Evolutionary conservation across 2,888 invertebrate species (phyloP), one percentile per base, ranked within the genome.

Genomic region (Andrena flavipes): DNA sequence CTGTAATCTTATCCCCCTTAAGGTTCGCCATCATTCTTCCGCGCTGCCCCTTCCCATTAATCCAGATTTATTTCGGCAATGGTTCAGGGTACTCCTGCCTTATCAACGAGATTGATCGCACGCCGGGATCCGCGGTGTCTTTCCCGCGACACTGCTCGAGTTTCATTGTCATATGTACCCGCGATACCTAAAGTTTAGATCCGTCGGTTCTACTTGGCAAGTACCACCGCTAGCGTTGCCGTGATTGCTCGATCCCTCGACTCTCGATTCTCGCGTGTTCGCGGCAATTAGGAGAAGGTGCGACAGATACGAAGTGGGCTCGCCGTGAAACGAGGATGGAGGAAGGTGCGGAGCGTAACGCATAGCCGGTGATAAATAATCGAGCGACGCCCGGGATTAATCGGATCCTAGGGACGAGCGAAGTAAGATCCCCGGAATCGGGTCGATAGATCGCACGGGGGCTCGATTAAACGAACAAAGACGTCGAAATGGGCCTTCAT

Each of bases 331-430:
- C 78, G 71, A 51, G 78, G 29, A 67, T 20, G 60, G 54, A 56
- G 60, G 63, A 63, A 78, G 64, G 71, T 54, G 65, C 49, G 49
- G 60, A 80, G 75, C 60, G 69, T 64, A 73, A 87, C 73, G 64
- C 72, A 68, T 68, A 42, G 80, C 68, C 54, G 56, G 48, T 29
- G 59, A 67, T 86, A 86, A 86, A 82, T 86, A 80, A 87, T 69
- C 59, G 65, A 48, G 48, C 78, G 84, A 84, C 87, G 82, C 60
- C 49, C 62, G 33, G 84, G 74, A 87, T 87, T 87, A 86, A 84
- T 86, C 82, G 87, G 74, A 81, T 74, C 81, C 48, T 60, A 63
- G 74, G 13, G 69, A 79, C 42, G 69, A 59, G 35, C 78, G 84
- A 26, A 49, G 71, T 63, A 23, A 73, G 59, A 65, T 60, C n/a